Conservation (phyloP, 2,888 invertebrate genomes). For the Synergus umbraculus region DNA sequence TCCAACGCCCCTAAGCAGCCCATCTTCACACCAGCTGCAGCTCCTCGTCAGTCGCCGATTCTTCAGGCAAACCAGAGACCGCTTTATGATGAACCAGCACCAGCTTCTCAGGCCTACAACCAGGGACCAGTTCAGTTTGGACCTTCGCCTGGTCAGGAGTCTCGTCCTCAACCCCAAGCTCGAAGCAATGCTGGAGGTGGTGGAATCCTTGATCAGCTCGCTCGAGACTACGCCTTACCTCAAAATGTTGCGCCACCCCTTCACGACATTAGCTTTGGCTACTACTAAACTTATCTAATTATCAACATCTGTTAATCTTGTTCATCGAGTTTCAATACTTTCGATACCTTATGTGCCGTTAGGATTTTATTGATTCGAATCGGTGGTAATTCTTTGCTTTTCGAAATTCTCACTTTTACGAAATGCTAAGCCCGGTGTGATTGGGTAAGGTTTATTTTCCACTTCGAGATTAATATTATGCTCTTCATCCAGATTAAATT, state of each 20-base stretch:
- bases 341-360: not conserved
- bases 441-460: slow-evolving; percentile 7
- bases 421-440: not conserved
- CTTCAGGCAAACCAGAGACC: slow-evolving; percentile 62
- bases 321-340: not conserved
- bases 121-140: slow-evolving; percentile 74
- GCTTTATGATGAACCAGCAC: slow-evolving; percentile 65
- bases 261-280: slow-evolving; percentile 91
- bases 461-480: not conserved
- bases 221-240: slow-evolving; percentile 89
- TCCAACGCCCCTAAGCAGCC: slow-evolving; percentile 55
- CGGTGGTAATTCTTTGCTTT: not conserved
- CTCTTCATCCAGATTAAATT: slow-evolving; percentile 3
- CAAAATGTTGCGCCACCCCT: slow-evolving; percentile 84
- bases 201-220: slow-evolving; percentile 87
- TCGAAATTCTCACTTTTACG: not conserved
- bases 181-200: slow-evolving; percentile 75
- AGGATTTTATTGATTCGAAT: too few species aligned
- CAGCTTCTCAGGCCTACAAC: slow-evolving; percentile 68
- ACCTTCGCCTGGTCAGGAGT: slow-evolving; percentile 70
- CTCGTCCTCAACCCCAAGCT: slow-evolving; percentile 63
- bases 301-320: not conserved
- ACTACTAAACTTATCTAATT: slow-evolving; percentile 80
- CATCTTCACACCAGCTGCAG: slow-evolving; percentile 68
- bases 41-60: slow-evolving; percentile 68